phyloP scores from a whole-genome alignment of 1,140 invertebrate species.

The Conus ventricosus region DNA sequence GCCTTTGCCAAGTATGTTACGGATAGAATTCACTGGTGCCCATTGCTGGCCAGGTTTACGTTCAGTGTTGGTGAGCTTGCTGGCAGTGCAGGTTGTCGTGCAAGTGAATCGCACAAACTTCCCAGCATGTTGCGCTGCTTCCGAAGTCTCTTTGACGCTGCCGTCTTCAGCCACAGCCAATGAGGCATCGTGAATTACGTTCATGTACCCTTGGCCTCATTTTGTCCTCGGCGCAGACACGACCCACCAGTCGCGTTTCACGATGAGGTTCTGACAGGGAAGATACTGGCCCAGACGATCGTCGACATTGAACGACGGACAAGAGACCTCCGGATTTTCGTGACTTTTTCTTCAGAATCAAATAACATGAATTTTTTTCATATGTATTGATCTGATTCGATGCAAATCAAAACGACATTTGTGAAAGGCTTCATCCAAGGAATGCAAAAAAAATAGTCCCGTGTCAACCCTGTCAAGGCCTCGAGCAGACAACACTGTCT shows the following conservation, averaged over 20 bases:
- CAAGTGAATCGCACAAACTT: background rate
- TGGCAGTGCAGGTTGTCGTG: background rate
- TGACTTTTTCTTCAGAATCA: too few species aligned
- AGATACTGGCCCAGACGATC: background rate
- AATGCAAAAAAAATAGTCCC: conserved; percentile 16
- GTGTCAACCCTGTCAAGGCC: conserved; percentile 7
- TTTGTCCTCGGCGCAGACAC: conserved; percentile 25
- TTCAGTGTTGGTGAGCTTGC: background rate
- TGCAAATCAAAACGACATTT: background rate
- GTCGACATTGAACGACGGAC: background rate
- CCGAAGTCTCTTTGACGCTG: background rate
- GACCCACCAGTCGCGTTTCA: conserved; percentile 22
- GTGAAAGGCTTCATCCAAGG: background rate
- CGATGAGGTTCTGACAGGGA: background rate
- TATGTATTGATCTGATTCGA: too few species aligned
- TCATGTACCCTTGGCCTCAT: conserved; percentile 29
- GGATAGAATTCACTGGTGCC: too few species aligned
- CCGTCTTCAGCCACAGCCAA: background rate
- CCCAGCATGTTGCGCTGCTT: background rate
- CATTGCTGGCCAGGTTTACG: too few species aligned
- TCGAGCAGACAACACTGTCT: conserved; percentile 37
- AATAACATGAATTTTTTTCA: too few species aligned
- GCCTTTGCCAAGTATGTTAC: too few species aligned
- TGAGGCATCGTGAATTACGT: background rate
- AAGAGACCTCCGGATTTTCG: background rate